Evolutionary conservation across 1,140 invertebrate genomes (phyloP).

Genomic region (Heliconius himera): DNA sequence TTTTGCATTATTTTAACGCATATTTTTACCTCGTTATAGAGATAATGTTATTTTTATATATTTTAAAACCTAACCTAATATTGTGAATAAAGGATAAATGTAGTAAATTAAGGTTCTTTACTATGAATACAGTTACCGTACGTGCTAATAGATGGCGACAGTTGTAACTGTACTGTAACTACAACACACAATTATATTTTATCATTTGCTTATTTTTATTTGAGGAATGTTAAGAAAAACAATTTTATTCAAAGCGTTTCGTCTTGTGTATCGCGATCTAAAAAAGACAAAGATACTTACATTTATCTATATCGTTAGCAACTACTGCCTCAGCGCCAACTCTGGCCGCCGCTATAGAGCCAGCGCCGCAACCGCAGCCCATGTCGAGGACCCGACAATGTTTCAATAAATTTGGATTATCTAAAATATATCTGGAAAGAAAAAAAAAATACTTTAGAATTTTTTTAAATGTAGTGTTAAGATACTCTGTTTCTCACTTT

Average conservation of each 20-base stretch:
- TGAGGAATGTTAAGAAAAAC: too few relatives aligned
- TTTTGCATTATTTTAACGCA: constrained; percentile 16
- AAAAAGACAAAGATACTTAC: constrained; percentile 46
- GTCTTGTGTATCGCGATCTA: too few relatives aligned
- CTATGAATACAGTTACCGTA: not conserved
- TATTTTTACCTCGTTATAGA: not conserved
- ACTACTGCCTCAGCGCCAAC: constrained; percentile 53
- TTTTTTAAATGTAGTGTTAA: too few relatives aligned
- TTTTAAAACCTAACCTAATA: too few relatives aligned
- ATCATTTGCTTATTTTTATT: too few relatives aligned
- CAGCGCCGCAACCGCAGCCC: constrained; percentile 69
- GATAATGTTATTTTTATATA: too few relatives aligned
- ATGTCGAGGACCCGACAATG: constrained; percentile 57
- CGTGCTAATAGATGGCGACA: not conserved
- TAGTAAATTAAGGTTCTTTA: not conserved
- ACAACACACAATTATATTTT: too few relatives aligned
- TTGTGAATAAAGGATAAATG: too few relatives aligned
- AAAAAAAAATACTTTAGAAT: not conserved
- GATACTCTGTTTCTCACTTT: too few relatives aligned
- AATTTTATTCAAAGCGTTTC: too few relatives aligned
- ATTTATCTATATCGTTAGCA: constrained; percentile 67
- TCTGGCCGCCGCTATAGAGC: constrained; percentile 60
- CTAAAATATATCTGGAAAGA: constrained; percentile 78
- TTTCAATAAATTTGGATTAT: constrained; percentile 61
- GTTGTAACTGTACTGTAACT: not conserved